Evolutionary conservation across 2,113 vertebrate species (phyloP), one percentile per base, ranked within the genome.

Genomic region (Gorsachius goisagi): DNA sequence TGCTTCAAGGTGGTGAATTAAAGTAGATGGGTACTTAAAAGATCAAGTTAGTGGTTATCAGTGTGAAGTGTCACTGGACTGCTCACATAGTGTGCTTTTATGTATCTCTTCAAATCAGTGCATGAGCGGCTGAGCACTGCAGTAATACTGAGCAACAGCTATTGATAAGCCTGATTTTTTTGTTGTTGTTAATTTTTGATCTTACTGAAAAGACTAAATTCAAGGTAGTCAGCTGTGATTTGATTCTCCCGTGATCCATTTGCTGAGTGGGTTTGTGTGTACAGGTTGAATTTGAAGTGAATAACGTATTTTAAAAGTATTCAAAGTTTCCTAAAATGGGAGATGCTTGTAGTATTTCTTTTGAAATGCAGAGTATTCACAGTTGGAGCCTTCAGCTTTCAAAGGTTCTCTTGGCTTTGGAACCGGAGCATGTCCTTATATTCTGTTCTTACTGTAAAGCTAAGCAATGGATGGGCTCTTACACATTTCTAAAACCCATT

Each of bases 101-200:
- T 0, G 0, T 55, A 6, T 50, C 10, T 50, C 8, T 79, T 62
- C 56, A 82, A 50, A n/a, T 82, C 24, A n/a, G 22, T 5, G 1
- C 11, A 6, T 64, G 44, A 23, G 2, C 75, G 28, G 32, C 14
- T 47, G 63, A 79, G 49, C 30, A 11, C 28, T 72, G 16, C 49
- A 44, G 24, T 45, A 13, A 19, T 50, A 13, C 45, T 26, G 39
- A 79, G 37, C 26, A 72, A 39, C 33, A 72, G 37, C 49, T 88
- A 2, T 21, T 58, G 24, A 67, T 23, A 13, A 69, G 11, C n/a
- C 26, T 73, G 9, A 17, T 47, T 12, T 11, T 45, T 41, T 49
- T 47, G 10, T 45, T 50, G 6, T 35, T 16, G 8, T 50, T 76
- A n/a, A 47, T 15, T 28, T 58, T 73, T 73, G 11, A 15, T 41